Evolutionary conservation across 2,888 invertebrate genomes (phyloP).

Genomic region (Halictus quadricinctus): DNA sequence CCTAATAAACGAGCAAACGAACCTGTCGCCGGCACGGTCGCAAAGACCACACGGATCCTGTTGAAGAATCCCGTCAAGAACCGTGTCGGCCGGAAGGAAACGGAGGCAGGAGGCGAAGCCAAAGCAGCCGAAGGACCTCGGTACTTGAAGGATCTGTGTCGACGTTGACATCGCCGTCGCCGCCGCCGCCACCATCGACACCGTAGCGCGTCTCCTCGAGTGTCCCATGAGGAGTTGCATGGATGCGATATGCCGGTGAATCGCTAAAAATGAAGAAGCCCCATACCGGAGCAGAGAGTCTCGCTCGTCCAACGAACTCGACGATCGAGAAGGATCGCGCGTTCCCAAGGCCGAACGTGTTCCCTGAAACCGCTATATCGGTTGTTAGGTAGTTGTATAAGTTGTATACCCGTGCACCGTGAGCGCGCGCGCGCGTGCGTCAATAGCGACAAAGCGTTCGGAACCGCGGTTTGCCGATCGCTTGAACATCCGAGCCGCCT

Average conservation of each 20-base stretch:
- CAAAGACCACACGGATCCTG: not conserved
- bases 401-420: not conserved
- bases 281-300: conserved; percentile 23
- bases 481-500: conserved; percentile 7
- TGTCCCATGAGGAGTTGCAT: conserved; percentile 1
- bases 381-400: not conserved
- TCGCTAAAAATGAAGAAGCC: conserved; percentile 68
- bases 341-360: conserved; percentile 37
- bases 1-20: not conserved
- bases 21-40: not conserved
- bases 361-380: conserved; percentile 23
- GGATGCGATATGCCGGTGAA: conserved; percentile 40
- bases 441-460: conserved; percentile 25
- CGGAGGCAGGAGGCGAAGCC: conserved; percentile 37
- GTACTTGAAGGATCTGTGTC: not conserved
- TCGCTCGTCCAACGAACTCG: conserved; percentile 51
- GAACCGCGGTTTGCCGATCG: conserved; percentile 1
- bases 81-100: conserved; percentile 43
- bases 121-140: conserved; percentile 17
- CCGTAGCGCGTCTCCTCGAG: not conserved
- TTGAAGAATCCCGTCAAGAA: conserved; percentile 23
- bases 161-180: not conserved
- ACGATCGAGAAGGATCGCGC: conserved; percentile 22
- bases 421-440: not conserved
- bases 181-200: not conserved